phyloP scores from a whole-genome alignment of 1,140 invertebrate species.

The Drosophila melanica region DNA sequence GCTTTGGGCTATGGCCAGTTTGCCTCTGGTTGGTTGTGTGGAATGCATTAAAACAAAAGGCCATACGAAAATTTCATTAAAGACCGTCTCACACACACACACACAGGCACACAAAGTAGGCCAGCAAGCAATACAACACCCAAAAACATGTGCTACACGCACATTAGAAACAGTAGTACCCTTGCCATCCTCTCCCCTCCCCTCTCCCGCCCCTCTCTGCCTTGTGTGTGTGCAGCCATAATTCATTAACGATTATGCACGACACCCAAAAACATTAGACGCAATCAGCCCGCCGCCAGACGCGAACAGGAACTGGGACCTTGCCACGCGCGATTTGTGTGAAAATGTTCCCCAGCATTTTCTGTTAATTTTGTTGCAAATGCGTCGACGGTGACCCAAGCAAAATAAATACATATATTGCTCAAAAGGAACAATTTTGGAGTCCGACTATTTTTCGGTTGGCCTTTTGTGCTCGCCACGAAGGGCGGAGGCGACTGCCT shows the following conservation, averaged over 20 bases:
- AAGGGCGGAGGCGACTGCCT: slow-evolving; percentile 29
- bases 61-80: slow-evolving; percentile 72
- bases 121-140: slow-evolving; percentile 35
- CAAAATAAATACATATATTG: not conserved
- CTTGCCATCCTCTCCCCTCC: not conserved
- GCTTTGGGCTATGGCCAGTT: slow-evolving; percentile 3
- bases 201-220: no score
- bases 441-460: slow-evolving; percentile 6
- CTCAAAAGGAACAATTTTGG: not conserved
- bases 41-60: slow-evolving; percentile 77
- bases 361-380: slow-evolving; percentile 63
- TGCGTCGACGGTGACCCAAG: slow-evolving; percentile 22
- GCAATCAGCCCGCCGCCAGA: slow-evolving; percentile 5
- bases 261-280: slow-evolving; percentile 58
- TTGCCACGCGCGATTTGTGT: slow-evolving; percentile 50
- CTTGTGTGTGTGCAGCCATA: slow-evolving; percentile 53
- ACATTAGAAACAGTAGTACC: slow-evolving; percentile 29
- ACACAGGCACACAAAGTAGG: slow-evolving; percentile 6
- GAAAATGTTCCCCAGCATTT: slow-evolving; percentile 61
- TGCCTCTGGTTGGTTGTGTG: slow-evolving; percentile 40
- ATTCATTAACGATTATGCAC: slow-evolving; percentile 81
- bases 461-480: not conserved
- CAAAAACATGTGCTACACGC: slow-evolving; percentile 74
- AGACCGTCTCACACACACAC: slow-evolving; percentile 20
- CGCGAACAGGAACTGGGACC: slow-evolving; percentile 9